Base-by-base conservation (phyloP, 2,797 vertebrate genomes). In the Lycodopsis pacificus region DNA sequence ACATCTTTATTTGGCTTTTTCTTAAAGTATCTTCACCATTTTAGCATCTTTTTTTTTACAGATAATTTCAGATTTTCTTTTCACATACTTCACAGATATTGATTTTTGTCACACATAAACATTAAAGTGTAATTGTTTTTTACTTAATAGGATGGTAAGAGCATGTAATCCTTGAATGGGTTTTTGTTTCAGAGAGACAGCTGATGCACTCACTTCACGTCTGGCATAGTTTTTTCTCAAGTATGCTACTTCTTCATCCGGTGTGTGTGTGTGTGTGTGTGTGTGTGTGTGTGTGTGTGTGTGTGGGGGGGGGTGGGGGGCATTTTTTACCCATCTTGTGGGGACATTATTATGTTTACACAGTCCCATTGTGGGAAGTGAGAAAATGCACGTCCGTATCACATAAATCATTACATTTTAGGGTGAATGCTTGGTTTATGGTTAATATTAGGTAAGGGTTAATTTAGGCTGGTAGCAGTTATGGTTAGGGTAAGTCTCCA, bases 281-380 rank as follows among this genome's bases (percentile, higher is more conserved):
- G 59, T 77, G 64, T 67, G 73, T 78, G 49, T 54, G 34, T 75
- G 48, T 65, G 49, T 58, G 73, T 78, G 49, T 54, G 34, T 75
- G 48, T 65, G 49, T 58, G 73, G 25, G 25, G 25, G 25, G 25
- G 25, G n/a, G n/a, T n/a, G 25, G 2, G 27, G 76, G 49, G 69
- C 65, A 42, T 64, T 56, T 54, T 48, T 7, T 78, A 20, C 19
- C 46, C 46, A 48, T 48, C 42, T 44, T 44, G 42, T 44, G 42
- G 42, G 14, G 14, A 44, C 14, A 15, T 44, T 19, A 20, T 20
- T 19, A 17, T 48, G 17, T 48, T 20, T 15, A 15, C 13, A 44
- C 7, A 48, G 19, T 48, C 7, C 34, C 34, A 36, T 36, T 36
- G 34, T 36, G 44, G 44, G 44, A 4, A 46, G 7, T 19, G 19